phyloP scores from a whole-genome alignment of 2,888 invertebrate species.

The Trissonchulus latispiculum region DNA sequence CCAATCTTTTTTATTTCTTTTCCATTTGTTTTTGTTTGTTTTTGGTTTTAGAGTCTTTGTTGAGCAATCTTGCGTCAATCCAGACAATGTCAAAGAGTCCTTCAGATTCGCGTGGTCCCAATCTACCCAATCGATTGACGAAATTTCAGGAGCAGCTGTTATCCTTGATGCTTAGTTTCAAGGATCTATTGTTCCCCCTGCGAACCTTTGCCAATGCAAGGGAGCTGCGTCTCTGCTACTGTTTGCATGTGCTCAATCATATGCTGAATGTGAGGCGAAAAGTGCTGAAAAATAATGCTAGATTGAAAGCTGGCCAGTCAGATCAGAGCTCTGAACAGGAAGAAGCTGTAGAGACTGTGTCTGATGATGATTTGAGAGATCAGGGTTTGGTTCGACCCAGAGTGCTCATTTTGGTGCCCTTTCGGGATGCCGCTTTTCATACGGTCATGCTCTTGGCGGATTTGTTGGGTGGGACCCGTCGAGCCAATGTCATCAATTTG shows the following conservation, averaged over 20 bases:
- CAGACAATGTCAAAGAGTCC: too few species aligned
- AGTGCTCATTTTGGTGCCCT: slow-evolving; percentile 79
- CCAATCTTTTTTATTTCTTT: too few species aligned
- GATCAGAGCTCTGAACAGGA: too few species aligned
- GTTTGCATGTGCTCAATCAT: slow-evolving; percentile 79
- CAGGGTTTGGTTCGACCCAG: slow-evolving; percentile 88
- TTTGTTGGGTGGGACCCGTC: slow-evolving; percentile 26
- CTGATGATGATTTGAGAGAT: slow-evolving; percentile 62
- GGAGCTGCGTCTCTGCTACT: slow-evolving; percentile 52
- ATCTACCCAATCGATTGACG: too few species aligned
- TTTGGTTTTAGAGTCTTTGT: too few species aligned
- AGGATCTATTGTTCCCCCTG: slow-evolving; percentile 16
- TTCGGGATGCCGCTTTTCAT: slow-evolving; percentile 68
- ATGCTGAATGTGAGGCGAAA: slow-evolving; percentile 63
- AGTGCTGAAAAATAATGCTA: slow-evolving; percentile 55
- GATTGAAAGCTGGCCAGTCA: slow-evolving; percentile 15
- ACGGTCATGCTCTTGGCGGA: slow-evolving; percentile 39
- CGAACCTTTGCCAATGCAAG: background rate
- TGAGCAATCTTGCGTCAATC: too few species aligned
- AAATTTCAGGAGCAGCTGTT: slow-evolving; percentile 2
- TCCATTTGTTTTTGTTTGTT: too few species aligned
- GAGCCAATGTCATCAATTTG: slow-evolving; percentile 45
- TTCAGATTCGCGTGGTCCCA: too few species aligned
- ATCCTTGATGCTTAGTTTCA: background rate
- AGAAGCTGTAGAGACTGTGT: slow-evolving; percentile 35